Base-by-base conservation (phyloP, 2,113 vertebrate genomes). In the Ceyx margarethae region DNA sequence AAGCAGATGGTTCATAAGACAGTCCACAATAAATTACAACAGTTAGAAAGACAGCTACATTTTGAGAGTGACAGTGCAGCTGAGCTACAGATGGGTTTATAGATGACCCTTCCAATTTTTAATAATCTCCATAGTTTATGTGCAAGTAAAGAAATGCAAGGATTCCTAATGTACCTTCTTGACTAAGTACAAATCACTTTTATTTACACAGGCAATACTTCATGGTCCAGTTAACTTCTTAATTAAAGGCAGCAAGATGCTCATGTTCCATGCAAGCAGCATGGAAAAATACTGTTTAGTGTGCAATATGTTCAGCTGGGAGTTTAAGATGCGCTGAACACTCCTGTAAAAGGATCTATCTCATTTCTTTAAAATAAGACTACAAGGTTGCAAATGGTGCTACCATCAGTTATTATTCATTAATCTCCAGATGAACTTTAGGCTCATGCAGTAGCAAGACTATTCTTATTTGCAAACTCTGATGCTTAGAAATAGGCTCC, bases 171-270 rank as follows among this genome's bases (percentile, higher is more conserved):
- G 93, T 29, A 83, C 92, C 88, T 94, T 94, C 97, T 96, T 96
- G 87, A 96, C 95, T 92, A 95, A 88, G 87, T 92, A 97, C 96
- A 98, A 97, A 98, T 98, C 97, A 97, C 97, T 97, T 98, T 97
- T 96, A 98, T 98, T 97, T 97, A 96, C 96, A 94, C 68, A 73
- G 94, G 97, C 97, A 98, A 98, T 97, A 96, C 96, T 97, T 98
- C 97, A 98, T 89, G 98, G 98, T 98, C 97, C 98, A 98, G 97
- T 98, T 98, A 97, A 96, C 97, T 98, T 98, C 97, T 97, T 98
- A 98, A 98, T 98, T 98, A 98, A 97, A 98, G 97, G 97, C 97
- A 98, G 97, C 97, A 97, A 96, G 97, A 97, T 97, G 97, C 94
- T 98, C 96, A 74, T 95, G 96, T 96, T 98, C 96, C 95, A 96